These are phyloP conservation scores for Anableps anableps DNA, from an alignment of 2,797 vertebrate genomes.

Conservation along the genomic window DNA sequence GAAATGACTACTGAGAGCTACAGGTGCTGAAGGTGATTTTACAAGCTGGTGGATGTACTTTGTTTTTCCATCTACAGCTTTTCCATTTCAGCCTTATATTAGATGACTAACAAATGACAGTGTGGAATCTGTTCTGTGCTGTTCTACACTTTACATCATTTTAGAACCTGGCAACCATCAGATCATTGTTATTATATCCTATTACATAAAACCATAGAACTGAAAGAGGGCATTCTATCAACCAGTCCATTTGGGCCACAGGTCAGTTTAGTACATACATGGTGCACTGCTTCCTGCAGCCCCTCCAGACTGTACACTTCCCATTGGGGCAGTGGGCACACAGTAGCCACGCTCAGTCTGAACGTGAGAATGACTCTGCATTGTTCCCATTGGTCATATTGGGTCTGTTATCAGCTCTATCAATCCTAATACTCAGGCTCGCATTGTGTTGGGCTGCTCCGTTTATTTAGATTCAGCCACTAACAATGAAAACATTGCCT, in stretches of 20 bases:
- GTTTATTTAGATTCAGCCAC: conserved; percentile 77
- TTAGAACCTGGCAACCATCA: not conserved
- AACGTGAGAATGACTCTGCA: conserved; percentile 71
- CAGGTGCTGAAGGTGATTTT: not conserved
- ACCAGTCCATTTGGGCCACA: conserved; percentile 29
- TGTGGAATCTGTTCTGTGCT: not conserved
- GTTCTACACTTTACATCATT: not conserved
- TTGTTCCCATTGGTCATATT: conserved; percentile 76
- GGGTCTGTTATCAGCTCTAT: conserved; percentile 69
- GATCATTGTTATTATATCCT: not conserved
- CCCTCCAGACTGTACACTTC: conserved; percentile 50
- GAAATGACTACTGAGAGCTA: not conserved
- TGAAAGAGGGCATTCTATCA: not conserved
- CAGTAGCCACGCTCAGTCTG: conserved; percentile 68
- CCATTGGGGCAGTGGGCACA: conserved; percentile 64
- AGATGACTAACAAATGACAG: not conserved
- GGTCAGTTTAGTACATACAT: conserved; percentile 54
- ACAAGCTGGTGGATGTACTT: not conserved
- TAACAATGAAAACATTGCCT: conserved; percentile 78
- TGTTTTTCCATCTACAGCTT: not conserved
- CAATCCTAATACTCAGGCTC: conserved; percentile 69
- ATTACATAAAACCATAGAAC: not conserved
- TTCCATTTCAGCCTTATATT: not conserved
- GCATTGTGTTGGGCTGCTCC: conserved; percentile 76
- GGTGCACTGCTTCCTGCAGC: conserved; percentile 44